Conservation (phyloP, 2,113 vertebrate genomes). For the Pogonocichla stellata region DNA sequence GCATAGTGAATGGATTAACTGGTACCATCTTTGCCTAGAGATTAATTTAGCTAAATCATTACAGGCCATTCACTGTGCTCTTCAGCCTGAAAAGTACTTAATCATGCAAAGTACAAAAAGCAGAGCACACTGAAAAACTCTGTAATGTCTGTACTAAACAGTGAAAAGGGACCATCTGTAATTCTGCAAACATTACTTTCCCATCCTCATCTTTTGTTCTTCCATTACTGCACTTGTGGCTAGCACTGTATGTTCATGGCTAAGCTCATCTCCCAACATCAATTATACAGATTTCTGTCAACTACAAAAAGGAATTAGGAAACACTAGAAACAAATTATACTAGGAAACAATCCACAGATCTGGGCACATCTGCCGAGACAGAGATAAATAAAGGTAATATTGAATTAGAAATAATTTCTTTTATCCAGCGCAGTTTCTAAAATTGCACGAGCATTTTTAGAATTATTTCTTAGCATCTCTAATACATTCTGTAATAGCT, state of each 20-base stretch:
- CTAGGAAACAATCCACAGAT: background rate
- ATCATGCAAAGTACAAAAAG: constrained; percentile 47
- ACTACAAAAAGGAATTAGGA: background rate
- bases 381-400: background rate
- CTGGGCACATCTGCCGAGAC: background rate
- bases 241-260: background rate
- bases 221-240: background rate
- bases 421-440: background rate
- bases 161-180: background rate
- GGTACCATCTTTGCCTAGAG: constrained; percentile 15
- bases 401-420: background rate
- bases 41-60: constrained; percentile 60
- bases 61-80: constrained; percentile 49
- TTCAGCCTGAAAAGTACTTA: constrained; percentile 10
- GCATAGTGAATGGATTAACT: constrained; percentile 28
- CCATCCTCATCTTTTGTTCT: background rate
- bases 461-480: background rate
- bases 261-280: background rate
- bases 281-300: background rate
- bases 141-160: background rate
- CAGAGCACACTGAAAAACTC: constrained; percentile 17
- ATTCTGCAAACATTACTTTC: background rate
- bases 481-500: background rate
- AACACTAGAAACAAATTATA: background rate
- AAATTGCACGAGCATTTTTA: background rate